Conservation (phyloP, 2,888 invertebrate genomes). For the Pollenia labialis region DNA sequence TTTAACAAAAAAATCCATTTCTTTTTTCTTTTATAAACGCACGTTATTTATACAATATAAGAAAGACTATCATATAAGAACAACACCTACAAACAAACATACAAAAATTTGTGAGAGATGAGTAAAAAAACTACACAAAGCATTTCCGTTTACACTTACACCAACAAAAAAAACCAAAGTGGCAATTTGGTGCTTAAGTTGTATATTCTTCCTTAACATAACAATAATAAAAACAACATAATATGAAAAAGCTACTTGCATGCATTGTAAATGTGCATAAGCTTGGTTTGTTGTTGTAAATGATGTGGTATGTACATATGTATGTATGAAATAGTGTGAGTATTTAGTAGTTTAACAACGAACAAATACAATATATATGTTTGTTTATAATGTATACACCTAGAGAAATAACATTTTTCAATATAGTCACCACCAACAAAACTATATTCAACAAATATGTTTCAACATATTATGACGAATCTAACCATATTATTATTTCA, state of each 20-base stretch:
- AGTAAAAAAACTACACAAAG: conserved; percentile 60
- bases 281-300: conserved; percentile 62
- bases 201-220: conserved; percentile 56
- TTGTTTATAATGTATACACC: neutral
- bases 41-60: conserved; percentile 44
- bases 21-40: conserved; percentile 9
- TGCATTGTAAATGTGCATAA: conserved; percentile 72
- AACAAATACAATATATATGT: conserved; percentile 40
- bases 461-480: too few relatives aligned
- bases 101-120: conserved; percentile 8
- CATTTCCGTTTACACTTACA: conserved; percentile 71
- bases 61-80: conserved; percentile 48
- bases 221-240: conserved; percentile 49
- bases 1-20: conserved; percentile 45
- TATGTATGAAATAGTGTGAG: too few relatives aligned
- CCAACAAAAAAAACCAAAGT: conserved; percentile 63
- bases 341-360: conserved; percentile 37
- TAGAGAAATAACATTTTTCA: too few relatives aligned
- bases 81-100: conserved; percentile 4
- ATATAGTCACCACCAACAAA: too few relatives aligned
- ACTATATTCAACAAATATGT: too few relatives aligned
- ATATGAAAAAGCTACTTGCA: conserved; percentile 56
- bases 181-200: conserved; percentile 73
- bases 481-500: too few relatives aligned
- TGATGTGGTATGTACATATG: conserved; percentile 19